These are phyloP conservation scores for Channa argus DNA, from an alignment of 2,113 vertebrate genomes.

Conservation along the genomic window DNA sequence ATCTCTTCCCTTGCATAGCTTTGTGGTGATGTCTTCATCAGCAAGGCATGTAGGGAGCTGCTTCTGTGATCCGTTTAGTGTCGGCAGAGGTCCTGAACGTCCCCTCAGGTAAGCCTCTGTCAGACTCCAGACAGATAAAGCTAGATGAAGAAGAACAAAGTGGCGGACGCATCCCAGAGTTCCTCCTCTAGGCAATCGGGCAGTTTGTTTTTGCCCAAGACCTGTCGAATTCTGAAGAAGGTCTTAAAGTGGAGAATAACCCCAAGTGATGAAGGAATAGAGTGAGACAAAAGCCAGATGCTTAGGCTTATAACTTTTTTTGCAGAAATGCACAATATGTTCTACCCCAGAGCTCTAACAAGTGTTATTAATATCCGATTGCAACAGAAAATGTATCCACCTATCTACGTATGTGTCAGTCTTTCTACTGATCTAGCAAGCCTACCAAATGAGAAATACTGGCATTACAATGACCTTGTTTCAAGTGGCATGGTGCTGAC, in stretches of 20 bases:
- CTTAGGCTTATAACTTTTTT: conserved; percentile 9
- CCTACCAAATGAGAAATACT: conserved; percentile 10
- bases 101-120: conserved; percentile 77
- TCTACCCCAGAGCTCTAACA: background rate
- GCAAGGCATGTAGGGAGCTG: conserved; percentile 66
- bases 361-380: conserved; percentile 10
- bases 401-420: background rate
- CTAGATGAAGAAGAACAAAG: conserved; percentile 70
- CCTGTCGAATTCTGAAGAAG: conserved; percentile 61
- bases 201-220: conserved; percentile 61
- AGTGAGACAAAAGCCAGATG: conserved; percentile 48
- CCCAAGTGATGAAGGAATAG: conserved; percentile 38
- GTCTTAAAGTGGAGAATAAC: conserved; percentile 47
- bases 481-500: conserved; percentile 33
- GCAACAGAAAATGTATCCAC: background rate
- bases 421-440: background rate
- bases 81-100: conserved; percentile 58
- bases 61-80: conserved; percentile 62
- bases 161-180: conserved; percentile 58
- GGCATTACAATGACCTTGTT: conserved; percentile 46
- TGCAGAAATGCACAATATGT: conserved; percentile 33
- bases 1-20: conserved; percentile 74
- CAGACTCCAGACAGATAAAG: conserved; percentile 75
- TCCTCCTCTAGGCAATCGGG: conserved; percentile 60
- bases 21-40: conserved; percentile 72